phyloP scores from a whole-genome alignment of 2,797 vertebrate genomes.

The Sandelia bainsii region DNA sequence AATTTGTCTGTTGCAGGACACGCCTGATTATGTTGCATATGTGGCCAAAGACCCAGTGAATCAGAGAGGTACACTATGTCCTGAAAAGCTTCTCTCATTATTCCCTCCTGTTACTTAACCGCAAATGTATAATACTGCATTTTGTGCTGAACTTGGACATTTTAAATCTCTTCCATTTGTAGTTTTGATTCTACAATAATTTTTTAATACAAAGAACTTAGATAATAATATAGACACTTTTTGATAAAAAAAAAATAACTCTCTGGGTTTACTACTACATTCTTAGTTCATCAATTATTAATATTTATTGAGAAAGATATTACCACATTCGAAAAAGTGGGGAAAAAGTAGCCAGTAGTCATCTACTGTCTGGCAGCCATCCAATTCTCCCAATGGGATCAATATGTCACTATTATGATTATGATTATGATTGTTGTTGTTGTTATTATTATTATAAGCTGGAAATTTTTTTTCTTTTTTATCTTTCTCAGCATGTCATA shows the following conservation, averaged over 20 bases:
- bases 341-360: too few relatives aligned
- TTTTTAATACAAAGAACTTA: too few relatives aligned
- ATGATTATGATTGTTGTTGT: too few relatives aligned
- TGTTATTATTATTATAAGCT: neutral
- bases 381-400: too few relatives aligned
- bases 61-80: conserved; percentile 90
- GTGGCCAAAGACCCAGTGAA: conserved; percentile 98
- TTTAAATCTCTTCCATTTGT: neutral
- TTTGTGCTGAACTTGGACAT: neutral
- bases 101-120: neutral
- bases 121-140: neutral
- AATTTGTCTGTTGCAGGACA: conserved; percentile 86
- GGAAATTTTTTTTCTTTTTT: neutral
- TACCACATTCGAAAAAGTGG: neutral
- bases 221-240: too few relatives aligned
- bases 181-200: too few relatives aligned
- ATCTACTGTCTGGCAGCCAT: too few relatives aligned
- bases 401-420: too few relatives aligned
- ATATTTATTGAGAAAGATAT: neutral
- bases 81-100: neutral
- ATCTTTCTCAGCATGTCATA: conserved; percentile 90
- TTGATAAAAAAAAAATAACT: too few relatives aligned
- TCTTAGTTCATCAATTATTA: neutral
- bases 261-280: neutral
- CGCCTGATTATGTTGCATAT: conserved; percentile 95